Percentiles rank a stretch among this genome's conserved stretches.
phyloP scores from a whole-genome alignment of 2,113 vertebrate genomes.

The Cyrtonyx montezumae region DNA sequence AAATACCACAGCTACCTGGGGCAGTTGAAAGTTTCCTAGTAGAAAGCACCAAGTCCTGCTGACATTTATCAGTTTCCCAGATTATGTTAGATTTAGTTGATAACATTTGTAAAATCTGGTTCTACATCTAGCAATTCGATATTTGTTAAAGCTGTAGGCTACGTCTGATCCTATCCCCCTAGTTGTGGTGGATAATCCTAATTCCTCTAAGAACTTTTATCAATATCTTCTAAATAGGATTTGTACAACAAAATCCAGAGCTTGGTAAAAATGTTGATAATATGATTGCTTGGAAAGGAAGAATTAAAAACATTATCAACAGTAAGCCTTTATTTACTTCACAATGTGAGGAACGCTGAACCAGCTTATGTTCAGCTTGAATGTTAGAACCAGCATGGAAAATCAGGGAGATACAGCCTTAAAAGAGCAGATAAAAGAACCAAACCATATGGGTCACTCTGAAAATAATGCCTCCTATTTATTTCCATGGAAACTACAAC shows the following conservation, averaged over 20 bases:
- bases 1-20: neutral
- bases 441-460: neutral
- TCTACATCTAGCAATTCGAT: neutral
- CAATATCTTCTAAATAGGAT: neutral
- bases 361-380: too few relatives aligned
- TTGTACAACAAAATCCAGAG: neutral
- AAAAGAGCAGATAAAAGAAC: neutral
- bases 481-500: too few relatives aligned
- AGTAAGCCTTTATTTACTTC: neutral
- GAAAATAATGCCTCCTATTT: too few relatives aligned
- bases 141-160: neutral
- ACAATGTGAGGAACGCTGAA: neutral
- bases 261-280: neutral
- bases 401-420: neutral
- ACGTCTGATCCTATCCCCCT: neutral
- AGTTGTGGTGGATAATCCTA: neutral
- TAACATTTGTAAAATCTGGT: neutral
- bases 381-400: neutral
- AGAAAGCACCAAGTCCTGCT: neutral
- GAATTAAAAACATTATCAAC: neutral
- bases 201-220: constrained; percentile 20
- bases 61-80: neutral
- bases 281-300: neutral
- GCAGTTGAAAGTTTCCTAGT: neutral
- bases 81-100: neutral